Percentiles rank a stretch among this genome's conserved stretches.
Evolutionary conservation across 2,113 vertebrate genomes (phyloP).

Genomic region (Athene cunicularia): DNA sequence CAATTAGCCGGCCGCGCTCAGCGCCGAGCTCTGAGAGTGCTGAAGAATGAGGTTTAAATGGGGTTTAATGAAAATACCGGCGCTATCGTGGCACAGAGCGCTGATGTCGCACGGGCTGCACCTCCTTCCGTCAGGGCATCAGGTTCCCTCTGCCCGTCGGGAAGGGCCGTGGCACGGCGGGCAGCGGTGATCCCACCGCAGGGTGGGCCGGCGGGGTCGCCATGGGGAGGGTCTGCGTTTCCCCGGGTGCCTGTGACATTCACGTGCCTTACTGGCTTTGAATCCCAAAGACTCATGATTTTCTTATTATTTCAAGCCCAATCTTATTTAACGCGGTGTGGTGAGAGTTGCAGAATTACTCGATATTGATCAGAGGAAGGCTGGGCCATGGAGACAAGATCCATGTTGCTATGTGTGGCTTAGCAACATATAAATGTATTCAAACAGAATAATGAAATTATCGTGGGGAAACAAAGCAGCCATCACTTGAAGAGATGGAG

Average conservation of each 20-base stretch:
- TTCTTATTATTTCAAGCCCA: not conserved
- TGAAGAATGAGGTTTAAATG: not conserved
- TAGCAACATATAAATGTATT: slow-evolving; percentile 75
- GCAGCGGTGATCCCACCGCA: fast-evolving
- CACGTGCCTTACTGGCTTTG: not conserved
- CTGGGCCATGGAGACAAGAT: slow-evolving; percentile 36
- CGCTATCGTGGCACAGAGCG: not conserved
- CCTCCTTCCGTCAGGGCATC: not conserved
- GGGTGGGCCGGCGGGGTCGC: fast-evolving
- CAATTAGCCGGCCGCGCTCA: not conserved
- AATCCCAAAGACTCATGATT: not conserved
- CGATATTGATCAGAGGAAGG: slow-evolving; percentile 37
- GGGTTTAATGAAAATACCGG: not conserved
- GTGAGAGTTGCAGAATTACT: not conserved
- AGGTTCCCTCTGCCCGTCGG: fast-evolving
- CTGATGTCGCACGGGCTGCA: fast-evolving
- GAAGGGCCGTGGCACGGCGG: fast-evolving
- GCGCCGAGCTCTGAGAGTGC: not conserved
- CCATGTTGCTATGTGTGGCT: slow-evolving; percentile 71
- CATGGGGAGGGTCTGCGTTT: fast-evolving
- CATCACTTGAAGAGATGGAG: slow-evolving; percentile 66
- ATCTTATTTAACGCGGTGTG: not conserved
- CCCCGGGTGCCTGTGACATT: not conserved
- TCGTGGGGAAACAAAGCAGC: slow-evolving; percentile 70
- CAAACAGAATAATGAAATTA: slow-evolving; percentile 75